Base-by-base conservation (phyloP, 2,113 vertebrate species). In the Mystacornis crossleyi region DNA sequence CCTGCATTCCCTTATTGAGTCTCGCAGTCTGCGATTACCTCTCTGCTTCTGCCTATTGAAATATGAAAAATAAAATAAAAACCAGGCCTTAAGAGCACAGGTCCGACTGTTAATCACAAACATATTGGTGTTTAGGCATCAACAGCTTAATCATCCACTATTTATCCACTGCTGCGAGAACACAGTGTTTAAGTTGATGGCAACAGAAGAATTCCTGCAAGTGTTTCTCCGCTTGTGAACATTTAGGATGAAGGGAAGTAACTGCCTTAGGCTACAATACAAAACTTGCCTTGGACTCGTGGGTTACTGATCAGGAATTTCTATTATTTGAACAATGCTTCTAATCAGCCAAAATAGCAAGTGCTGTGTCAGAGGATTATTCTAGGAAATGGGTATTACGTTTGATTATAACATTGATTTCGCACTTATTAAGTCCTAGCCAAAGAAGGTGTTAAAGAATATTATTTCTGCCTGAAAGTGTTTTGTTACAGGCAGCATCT, bases 391-490 rank as follows among this genome's bases (percentile, higher is more conserved):
- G 55, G 95, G 89, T 81, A 96, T 94, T 95, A 83, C 0, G 0
- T 91, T 97, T 96, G 95, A 96, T 92, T 92, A 86, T 94, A 96
- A 80, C 93, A 96, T 82, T 96, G 96, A 90, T 97, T 97, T 96
- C 9, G 4, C 93, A 95, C 78, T 95, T 96, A 96, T 96, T 96
- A 97, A 96, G 88, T 90, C 43, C 66, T 64, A 88, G 57, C 81
- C 80, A 50, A 93, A 90, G 91, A 95, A 95, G 75, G 92, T 88
- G 86, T 48, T 4, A 10, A 92, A 90, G 67, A 92, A 96, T 85
- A 91, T 96, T 92, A 75, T 85, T 90, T 93, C 75, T 90, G 16
- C 90, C 57, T 36, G 14, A 10, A 90, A 94, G 72, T 70, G 78
- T 86, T 94, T 94, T 90, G 93, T 95, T 94, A 53, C 18, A 75